Evolutionary conservation across 2,113 vertebrate genomes (phyloP).

Genomic region (Athene cunicularia): DNA sequence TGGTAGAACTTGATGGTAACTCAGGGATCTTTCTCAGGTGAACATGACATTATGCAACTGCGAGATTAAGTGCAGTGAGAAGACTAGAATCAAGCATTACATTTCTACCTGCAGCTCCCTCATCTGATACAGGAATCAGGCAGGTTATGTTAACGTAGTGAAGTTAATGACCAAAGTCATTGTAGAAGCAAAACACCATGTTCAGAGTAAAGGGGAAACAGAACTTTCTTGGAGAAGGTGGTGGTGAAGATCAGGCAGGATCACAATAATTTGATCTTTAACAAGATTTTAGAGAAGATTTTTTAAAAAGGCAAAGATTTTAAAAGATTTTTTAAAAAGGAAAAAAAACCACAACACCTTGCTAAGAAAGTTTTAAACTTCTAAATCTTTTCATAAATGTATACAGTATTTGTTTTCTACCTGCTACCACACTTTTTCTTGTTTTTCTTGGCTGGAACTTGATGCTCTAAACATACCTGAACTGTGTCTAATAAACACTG

Average conservation of each 20-base stretch:
- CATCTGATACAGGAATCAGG: not conserved
- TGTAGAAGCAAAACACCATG: not conserved
- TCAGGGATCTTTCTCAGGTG: not conserved
- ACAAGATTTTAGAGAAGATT: too few relatives aligned
- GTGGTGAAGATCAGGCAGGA: not conserved
- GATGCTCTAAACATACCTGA: not conserved
- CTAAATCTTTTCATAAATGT: not conserved
- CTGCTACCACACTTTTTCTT: not conserved
- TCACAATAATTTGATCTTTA: not conserved
- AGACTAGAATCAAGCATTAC: not conserved
- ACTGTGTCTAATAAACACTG: not conserved
- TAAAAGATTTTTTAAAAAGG: too few relatives aligned
- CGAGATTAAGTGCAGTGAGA: not conserved
- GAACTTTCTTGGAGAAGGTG: not conserved
- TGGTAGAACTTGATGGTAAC: not conserved
- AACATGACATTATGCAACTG: not conserved
- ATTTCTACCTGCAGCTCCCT: not conserved
- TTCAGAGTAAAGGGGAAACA: not conserved
- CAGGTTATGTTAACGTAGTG: not conserved
- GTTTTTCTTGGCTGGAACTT: not conserved
- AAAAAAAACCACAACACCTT: not conserved
- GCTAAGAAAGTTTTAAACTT: not conserved
- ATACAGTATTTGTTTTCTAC: not conserved
- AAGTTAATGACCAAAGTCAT: not conserved
- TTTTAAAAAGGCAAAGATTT: not conserved